Evolutionary conservation across 92 coral and sea anemone species (phyloP).

Genomic region (Scolanthus callimorphus): DNA sequence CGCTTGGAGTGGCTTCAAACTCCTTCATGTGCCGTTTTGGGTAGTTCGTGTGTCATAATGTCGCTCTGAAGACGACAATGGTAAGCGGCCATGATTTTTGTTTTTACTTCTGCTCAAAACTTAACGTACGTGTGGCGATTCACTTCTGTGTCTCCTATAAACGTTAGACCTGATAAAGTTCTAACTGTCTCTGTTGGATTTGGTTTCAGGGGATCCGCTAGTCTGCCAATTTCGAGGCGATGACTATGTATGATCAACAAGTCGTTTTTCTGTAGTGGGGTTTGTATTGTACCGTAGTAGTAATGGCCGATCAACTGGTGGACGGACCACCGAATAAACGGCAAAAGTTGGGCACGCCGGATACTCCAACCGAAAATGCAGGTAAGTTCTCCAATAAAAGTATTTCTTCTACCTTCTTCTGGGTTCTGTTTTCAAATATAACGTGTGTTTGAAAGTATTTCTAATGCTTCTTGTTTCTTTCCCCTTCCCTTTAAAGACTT

Average conservation of each 20-base stretch:
- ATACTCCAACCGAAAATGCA: slow-evolving; percentile 99
- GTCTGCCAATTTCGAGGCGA: slow-evolving; percentile 81
- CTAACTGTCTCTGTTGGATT: slow-evolving; percentile 73
- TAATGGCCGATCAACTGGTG: slow-evolving; percentile 99
- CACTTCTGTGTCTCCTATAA: slow-evolving; percentile 38
- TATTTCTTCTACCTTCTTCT: slow-evolving; percentile 3
- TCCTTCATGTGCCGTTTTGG: slow-evolving; percentile 75
- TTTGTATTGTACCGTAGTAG: slow-evolving; percentile 97
- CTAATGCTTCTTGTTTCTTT: slow-evolving; percentile 62
- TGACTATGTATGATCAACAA: slow-evolving; percentile 99
- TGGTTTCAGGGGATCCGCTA: slow-evolving; percentile 82
- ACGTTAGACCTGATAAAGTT: slow-evolving; percentile 39
- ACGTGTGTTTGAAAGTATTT: slow-evolving; percentile 46
- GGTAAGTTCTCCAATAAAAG: slow-evolving; percentile 56
- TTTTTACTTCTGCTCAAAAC: slow-evolving; percentile 94
- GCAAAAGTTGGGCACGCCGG: slow-evolving; percentile 93
- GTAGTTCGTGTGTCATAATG: slow-evolving; percentile 97
- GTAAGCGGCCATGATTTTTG: slow-evolving; percentile 99
- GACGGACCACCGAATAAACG: slow-evolving; percentile 99
- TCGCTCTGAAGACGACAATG: slow-evolving; percentile 99
- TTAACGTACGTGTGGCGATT: slow-evolving; percentile 71
- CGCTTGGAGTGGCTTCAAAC: slow-evolving; percentile 68
- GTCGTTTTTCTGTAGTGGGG: slow-evolving; percentile 99
- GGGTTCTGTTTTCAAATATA: slow-evolving; percentile 20
- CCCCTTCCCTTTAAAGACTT: slow-evolving; percentile 87